Conservation (phyloP, 2,797 vertebrate genomes). For the Cynodonichthys magdalenae region DNA sequence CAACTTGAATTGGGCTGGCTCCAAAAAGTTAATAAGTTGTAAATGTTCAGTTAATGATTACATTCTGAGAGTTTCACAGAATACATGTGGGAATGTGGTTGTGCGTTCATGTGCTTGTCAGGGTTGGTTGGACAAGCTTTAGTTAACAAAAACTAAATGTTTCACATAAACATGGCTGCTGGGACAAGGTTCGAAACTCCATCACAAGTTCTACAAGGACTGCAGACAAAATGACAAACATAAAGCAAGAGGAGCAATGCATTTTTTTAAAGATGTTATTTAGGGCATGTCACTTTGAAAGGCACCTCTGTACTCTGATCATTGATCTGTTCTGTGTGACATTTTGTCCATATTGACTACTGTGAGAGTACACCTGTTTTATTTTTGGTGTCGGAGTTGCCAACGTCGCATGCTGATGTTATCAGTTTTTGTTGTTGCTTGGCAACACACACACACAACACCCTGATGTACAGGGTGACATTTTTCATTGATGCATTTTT, state of each 20-base stretch:
- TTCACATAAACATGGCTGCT: background rate
- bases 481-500: background rate
- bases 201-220: background rate
- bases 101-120: too few relatives aligned
- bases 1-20: too few relatives aligned
- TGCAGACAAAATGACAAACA: background rate
- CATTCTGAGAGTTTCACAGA: too few relatives aligned
- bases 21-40: too few relatives aligned
- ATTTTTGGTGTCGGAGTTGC: background rate
- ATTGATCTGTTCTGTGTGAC: too few relatives aligned
- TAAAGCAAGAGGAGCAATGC: background rate
- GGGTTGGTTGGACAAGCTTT: too few relatives aligned
- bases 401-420: background rate
- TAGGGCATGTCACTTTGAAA: too few relatives aligned
- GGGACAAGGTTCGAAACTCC: background rate
- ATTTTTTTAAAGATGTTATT: too few relatives aligned
- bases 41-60: too few relatives aligned
- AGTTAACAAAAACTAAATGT: background rate
- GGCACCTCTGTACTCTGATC: too few relatives aligned
- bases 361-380: background rate
- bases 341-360: background rate
- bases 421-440: background rate
- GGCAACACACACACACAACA: background rate
- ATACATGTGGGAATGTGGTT: too few relatives aligned
- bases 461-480: background rate